Evolutionary conservation across 2,888 invertebrate species (phyloP).

Genomic region (Philaethria dido): DNA sequence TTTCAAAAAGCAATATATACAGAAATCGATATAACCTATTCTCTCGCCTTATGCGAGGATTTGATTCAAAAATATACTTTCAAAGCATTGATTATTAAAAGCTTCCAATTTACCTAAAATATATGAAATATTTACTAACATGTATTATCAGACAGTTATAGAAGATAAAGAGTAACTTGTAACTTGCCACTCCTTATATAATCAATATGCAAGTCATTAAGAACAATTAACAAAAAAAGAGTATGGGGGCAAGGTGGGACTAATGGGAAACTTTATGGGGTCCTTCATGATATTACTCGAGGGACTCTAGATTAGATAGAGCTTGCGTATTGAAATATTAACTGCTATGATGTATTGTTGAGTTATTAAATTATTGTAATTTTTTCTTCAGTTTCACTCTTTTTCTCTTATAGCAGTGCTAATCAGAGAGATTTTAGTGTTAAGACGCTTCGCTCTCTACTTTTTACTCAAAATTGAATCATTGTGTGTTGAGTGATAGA

Average conservation of each 20-base stretch:
- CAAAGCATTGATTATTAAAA: not conserved
- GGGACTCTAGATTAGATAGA: constrained; percentile 26
- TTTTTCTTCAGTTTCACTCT: no score
- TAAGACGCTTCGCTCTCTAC: no score
- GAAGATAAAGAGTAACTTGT: constrained; percentile 1
- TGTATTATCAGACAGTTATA: constrained; percentile 6
- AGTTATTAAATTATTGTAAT: constrained; percentile 3
- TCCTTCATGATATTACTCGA: constrained; percentile 20
- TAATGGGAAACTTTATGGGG: constrained; percentile 41
- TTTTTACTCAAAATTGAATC: no score
- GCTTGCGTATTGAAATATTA: constrained; percentile 21
- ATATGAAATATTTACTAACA: not conserved
- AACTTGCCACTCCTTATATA: constrained; percentile 27
- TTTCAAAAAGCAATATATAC: no score
- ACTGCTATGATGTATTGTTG: constrained; percentile 5
- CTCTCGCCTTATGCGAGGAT: no score
- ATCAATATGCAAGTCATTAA: constrained; percentile 47
- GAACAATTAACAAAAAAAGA: constrained; percentile 59
- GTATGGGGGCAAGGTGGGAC: constrained; percentile 54
- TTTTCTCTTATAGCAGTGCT: no score
- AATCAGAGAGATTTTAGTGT: no score
- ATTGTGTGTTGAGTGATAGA: no score
- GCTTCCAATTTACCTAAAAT: not conserved
- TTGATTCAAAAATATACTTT: not conserved
- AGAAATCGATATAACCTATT: no score